Evolutionary conservation across 2,888 invertebrate genomes (phyloP), one percentile per base, ranked within the genome.

Genomic region (Platerodrilus igneus): DNA sequence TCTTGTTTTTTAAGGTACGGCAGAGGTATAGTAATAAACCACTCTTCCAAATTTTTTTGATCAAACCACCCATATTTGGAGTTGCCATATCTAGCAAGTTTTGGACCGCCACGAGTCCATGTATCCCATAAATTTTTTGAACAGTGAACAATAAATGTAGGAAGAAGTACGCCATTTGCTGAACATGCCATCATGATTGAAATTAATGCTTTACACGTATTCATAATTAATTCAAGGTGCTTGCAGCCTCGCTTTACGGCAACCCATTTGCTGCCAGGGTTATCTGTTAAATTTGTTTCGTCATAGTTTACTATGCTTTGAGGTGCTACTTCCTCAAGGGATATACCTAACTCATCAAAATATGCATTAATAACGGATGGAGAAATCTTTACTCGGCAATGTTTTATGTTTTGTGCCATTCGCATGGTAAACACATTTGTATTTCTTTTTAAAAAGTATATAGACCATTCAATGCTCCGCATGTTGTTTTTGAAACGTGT

Each of bases 1-100:
- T 32, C 39, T 38, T 44, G 36, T 27, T 52, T 45, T 44, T 50
- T 49, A n/a, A 50, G 37, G 37, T 48, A 44, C 28, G 55, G 55
- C 16, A 67, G 21, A 38, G 25, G 20, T 9, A 25, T 4, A 13
- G 23, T 16, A 5, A 18, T 4, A 20, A 4, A 33, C 33, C 23
- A 33, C 25, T 33, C 33, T 3, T 33, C 33, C 13, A 33, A 33
- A 8, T 23, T 25, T 7, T 23, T 25, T 33, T 25, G 25, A 16
- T 25, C 33, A 2, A 33, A 17, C 33, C 33, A 33, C 10, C 25
- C 33, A 4, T 19, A 25, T 14, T 33, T 33, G 16, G 33, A 23
- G 10, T 11, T 13, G 9, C 17, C 18, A 33, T 25, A 33, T 6
- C 33, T 23, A 15, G 17, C 10, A 8, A 16, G 23, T 17, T 23